Base-by-base conservation (phyloP, 2,797 vertebrate species). In the Fistularia tabacaria region DNA sequence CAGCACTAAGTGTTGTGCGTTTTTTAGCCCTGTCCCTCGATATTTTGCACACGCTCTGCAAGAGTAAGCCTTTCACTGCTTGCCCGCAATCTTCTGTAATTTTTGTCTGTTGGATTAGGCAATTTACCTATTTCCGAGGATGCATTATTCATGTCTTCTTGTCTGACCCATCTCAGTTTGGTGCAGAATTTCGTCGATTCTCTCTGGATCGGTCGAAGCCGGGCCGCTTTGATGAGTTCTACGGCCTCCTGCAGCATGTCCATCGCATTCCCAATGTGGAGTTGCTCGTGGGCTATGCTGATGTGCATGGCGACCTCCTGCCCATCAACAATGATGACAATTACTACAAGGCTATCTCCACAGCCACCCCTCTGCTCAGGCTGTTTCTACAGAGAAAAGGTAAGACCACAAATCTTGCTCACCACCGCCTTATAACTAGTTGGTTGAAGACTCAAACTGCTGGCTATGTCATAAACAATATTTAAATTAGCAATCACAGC, bases 251-350 rank as follows among this genome's bases (percentile, higher is more conserved):
- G 63, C 97, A 98, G 66, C 96, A 98, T 0, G 95, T 99, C 14
- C 97, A 99, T 71, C 96, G 95, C 73, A 97, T 98, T 62, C 97
- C 96, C 42, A 97, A 97, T 0, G 91, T 96, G n/a, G 96, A 98
- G 15, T 84, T 99, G 57, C 73, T 99, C 58, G 94, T 98, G 80
- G 96, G 95, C 11, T 99, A 99, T 12, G 94, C 94, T 0, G 97
- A 99, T 49, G 73, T 98, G 72, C 96, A 99, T 0, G 97, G 97
- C 0, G 97, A 99, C 87, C 89, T 99, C 48, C 87, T 99, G 62
- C 97, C 97, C 36, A 99, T 99, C 84, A 99, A 98, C 82, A 99
- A 99, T 0, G 94, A 99, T 3, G 97, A 99, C 82, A 99, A 99
- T 83, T 98, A 98, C 49, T 92, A 94, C 85, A 98, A 96, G 87